Evolutionary conservation across 2,113 vertebrate species (phyloP), one percentile per base, ranked within the genome.

Genomic region (Sceloporus undulatus): DNA sequence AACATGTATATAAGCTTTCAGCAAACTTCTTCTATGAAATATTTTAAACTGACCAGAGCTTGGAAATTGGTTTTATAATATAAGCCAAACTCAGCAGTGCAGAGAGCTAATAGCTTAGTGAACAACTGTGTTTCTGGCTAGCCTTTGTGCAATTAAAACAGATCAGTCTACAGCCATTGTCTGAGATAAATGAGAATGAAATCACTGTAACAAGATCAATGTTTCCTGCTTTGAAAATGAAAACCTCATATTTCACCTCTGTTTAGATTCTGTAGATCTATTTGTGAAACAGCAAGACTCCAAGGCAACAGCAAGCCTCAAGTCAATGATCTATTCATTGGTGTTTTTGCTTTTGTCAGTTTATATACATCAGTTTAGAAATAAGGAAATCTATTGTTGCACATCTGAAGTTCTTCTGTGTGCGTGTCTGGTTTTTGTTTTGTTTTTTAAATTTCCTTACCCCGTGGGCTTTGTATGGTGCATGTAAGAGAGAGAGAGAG

Each of bases 141-240:
- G 27, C 79, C 66, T 87, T 86, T 78, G 25, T 40, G 71, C 0
- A 1, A 90, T 88, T 86, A 79, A 71, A 93, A 13, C 42, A 16
- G 86, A 89, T 89, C 42, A 0, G 78, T 91, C 87, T 93, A 29
- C 76, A 89, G 80, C 81, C 73, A 76, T 42, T 89, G 42, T 85
- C 91, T 86, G 88, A 79, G 85, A 91, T 92, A 92, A 85, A 94
- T 56, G 85, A 79, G 85, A 78, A 85, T 74, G 78, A 86, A 91
- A 87, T 85, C 84, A 78, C 77, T 86, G 79, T 82, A 91, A 88
- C 83, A 70, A 84, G 91, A 93, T 91, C 85, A 23, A 56, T 89
- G 88, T 90, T 56, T 42, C 27, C 73, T 0, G 0, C 29, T 90
- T 89, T 87, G 78, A 59, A 86, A 93, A 85, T 80, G 54, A 87